Evolutionary conservation across 1,140 invertebrate genomes (phyloP).

Genomic region (Halictus rubicundus): DNA sequence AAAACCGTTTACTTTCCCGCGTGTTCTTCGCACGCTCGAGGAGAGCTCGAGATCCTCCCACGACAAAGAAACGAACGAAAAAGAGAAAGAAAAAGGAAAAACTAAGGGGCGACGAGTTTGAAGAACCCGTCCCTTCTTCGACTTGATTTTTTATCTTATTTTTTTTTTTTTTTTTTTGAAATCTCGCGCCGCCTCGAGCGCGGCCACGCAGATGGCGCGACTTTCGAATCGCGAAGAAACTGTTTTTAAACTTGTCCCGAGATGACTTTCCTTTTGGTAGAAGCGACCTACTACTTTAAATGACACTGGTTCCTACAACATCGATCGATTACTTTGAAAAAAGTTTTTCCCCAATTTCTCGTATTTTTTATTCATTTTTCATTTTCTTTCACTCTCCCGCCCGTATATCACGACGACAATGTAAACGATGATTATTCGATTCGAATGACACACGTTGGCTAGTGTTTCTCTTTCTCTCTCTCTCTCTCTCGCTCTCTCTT

Average conservation of each 20-base stretch:
- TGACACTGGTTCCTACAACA: conserved; percentile 76
- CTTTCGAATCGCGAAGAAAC: conserved; percentile 50
- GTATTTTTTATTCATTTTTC: conserved; percentile 40
- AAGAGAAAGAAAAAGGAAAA: neutral
- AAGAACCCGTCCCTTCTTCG: neutral
- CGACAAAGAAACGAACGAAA: neutral
- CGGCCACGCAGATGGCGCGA: conserved; percentile 19
- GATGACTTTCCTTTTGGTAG: conserved; percentile 51
- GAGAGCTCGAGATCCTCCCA: conserved; percentile 26
- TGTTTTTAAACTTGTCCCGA: conserved; percentile 31
- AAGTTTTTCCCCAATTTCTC: conserved; percentile 55
- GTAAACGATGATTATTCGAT: conserved; percentile 57
- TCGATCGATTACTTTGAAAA: conserved; percentile 75
- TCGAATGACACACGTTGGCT: conserved; percentile 56
- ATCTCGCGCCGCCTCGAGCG: conserved; percentile 37
- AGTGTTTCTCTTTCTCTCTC: conserved; percentile 50
- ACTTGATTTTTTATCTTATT: neutral
- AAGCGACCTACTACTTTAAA: conserved; percentile 76
- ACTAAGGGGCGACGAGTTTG: too few relatives aligned
- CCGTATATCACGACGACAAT: conserved; percentile 52
- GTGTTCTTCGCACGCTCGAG: conserved; percentile 18
- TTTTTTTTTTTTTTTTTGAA: neutral
- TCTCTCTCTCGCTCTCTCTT: conserved; percentile 24
- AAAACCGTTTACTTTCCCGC: conserved; percentile 58
- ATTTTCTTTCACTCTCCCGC: conserved; percentile 24